Conservation (phyloP, 64 coral and sea anemone species). For the Pachyseris speciosa region DNA sequence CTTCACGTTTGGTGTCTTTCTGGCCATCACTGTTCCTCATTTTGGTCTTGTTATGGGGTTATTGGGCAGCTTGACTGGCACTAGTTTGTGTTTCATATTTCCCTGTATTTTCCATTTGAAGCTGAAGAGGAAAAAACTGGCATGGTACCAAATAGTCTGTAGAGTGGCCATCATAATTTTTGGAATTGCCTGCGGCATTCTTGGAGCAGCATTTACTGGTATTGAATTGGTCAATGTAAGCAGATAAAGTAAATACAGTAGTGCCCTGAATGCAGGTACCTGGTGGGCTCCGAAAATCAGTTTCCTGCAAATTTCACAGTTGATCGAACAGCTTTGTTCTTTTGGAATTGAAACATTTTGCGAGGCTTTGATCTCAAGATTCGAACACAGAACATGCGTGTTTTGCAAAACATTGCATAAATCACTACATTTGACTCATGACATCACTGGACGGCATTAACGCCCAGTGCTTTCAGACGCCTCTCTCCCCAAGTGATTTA, state of each 20-base stretch:
- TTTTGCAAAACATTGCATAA: no score
- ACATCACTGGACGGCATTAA: no score
- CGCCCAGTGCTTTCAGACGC: no score
- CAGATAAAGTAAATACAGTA: background rate
- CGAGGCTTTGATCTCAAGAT: no score
- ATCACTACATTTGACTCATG: no score
- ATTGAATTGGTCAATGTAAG: conserved; percentile 24
- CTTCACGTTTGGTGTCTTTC: conserved; percentile 74
- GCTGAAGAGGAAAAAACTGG: conserved; percentile 18
- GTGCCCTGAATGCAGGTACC: no score
- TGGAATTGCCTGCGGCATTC: conserved; percentile 12
- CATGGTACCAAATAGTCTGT: background rate
- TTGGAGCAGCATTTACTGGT: conserved; percentile 8
- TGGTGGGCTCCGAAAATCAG: no score
- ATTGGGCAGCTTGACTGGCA: conserved; percentile 85
- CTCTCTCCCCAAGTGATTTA: no score
- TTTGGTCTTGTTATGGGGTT: conserved; percentile 92
- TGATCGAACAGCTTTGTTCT: no score
- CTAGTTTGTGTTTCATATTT: conserved; percentile 74
- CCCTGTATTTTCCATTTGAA: conserved; percentile 34
- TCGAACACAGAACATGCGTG: no score
- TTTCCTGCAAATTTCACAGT: no score
- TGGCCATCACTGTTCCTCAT: conserved; percentile 86
- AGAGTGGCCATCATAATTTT: background rate
- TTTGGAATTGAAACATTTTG: no score